phyloP scores from a whole-genome alignment of 2,888 invertebrate species.

The Sympetrum striolatum region DNA sequence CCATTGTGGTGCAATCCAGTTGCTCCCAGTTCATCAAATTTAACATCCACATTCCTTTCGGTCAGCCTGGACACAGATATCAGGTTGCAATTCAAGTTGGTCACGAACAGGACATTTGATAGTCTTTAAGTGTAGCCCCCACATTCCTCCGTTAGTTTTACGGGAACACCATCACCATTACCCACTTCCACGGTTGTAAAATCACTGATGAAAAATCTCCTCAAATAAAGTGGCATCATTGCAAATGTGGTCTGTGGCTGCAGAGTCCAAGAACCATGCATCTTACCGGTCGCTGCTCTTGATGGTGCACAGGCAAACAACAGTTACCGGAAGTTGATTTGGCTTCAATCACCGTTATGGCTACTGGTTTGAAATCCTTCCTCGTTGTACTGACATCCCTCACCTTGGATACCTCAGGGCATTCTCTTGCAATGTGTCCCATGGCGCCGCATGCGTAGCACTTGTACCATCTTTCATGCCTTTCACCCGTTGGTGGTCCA shows the following conservation, averaged over 20 bases:
- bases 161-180: not conserved
- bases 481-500: not conserved
- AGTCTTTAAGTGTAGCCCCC: no score
- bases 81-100: not conserved
- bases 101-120: no score
- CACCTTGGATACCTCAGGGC: not conserved
- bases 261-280: not conserved
- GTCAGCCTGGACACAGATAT: no score
- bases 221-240: not conserved
- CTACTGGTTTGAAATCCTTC: not conserved
- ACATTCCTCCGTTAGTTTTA: no score
- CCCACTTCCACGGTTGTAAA: not conserved
- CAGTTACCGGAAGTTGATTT: not conserved
- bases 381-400: not conserved
- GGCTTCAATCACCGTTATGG: not conserved
- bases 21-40: no score
- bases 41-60: no score
- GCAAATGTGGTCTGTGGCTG: not conserved
- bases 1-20: no score
- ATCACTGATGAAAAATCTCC: not conserved
- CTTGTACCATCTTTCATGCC: not conserved
- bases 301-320: not conserved
- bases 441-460: not conserved
- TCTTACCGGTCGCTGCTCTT: not conserved
- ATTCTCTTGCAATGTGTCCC: not conserved